Evolutionary conservation across 92 coral and sea anemone species (phyloP).

Genomic region (Phymanthus crucifer): DNA sequence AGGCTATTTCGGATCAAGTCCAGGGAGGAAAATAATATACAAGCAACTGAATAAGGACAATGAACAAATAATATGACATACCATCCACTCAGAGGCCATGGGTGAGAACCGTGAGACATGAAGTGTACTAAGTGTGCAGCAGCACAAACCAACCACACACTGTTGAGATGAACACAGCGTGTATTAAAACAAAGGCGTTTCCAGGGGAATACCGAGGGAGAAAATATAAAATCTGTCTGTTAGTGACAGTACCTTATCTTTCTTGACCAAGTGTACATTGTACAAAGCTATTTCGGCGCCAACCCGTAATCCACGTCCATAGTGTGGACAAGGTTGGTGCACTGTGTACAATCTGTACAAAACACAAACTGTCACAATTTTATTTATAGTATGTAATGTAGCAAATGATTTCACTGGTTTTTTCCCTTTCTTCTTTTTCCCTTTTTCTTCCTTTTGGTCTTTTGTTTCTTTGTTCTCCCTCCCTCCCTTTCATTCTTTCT

Average conservation of each 20-base stretch:
- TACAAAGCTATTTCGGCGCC: slow-evolving; percentile 71
- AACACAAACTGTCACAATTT: neutral
- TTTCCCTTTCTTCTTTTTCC: neutral
- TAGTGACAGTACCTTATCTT: slow-evolving; percentile 56
- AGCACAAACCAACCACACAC: slow-evolving; percentile 76
- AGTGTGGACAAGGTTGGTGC: slow-evolving; percentile 76
- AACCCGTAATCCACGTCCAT: slow-evolving; percentile 81
- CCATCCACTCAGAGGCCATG: slow-evolving; percentile 87
- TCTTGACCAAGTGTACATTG: slow-evolving; percentile 81
- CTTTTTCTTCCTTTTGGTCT: no score
- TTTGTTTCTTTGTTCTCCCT: no score
- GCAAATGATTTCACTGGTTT: no score
- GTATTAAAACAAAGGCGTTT: no score
- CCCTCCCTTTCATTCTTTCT: neutral
- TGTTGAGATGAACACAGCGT: slow-evolving; percentile 14
- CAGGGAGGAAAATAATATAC: no score
- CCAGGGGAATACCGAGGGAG: no score
- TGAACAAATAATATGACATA: slow-evolving; percentile 5
- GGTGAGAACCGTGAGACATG: slow-evolving; percentile 63
- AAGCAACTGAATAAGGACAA: no score
- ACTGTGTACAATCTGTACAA: slow-evolving; percentile 65
- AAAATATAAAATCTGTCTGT: no score
- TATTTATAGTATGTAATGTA: neutral
- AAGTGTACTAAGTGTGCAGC: slow-evolving; percentile 81
- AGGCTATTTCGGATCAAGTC: no score